Evolutionary conservation across 2,113 vertebrate species (phyloP).

Genomic region (Hemibagrus wyckioides): DNA sequence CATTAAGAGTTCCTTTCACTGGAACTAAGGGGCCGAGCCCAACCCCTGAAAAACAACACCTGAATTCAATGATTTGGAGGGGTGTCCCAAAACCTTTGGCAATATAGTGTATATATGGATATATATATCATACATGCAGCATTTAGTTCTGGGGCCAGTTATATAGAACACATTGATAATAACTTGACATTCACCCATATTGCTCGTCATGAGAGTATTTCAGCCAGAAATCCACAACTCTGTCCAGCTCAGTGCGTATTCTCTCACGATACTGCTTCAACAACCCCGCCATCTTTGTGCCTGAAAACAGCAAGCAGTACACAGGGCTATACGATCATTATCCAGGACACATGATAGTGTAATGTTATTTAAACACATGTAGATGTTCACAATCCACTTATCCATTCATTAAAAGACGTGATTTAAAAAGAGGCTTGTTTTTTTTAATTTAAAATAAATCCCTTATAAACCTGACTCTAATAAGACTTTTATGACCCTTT

Average conservation of each 20-base stretch:
- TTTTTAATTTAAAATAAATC: too few relatives aligned
- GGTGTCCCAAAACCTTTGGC: too few relatives aligned
- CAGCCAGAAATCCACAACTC: constrained; percentile 75
- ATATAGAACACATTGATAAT: not conserved
- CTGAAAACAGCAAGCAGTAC: constrained; percentile 30
- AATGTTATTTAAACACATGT: not conserved
- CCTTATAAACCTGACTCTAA: not conserved
- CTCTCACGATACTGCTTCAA: constrained; percentile 62
- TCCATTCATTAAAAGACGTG: not conserved
- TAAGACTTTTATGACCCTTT: not conserved
- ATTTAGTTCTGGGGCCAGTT: not conserved
- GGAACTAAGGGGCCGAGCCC: too few relatives aligned
- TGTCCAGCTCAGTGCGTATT: constrained; percentile 70
- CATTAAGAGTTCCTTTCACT: too few relatives aligned
- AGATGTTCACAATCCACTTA: not conserved
- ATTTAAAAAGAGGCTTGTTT: too few relatives aligned
- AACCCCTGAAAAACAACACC: too few relatives aligned
- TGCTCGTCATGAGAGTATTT: constrained; percentile 72
- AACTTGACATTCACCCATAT: constrained; percentile 64
- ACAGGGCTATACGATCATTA: not conserved
- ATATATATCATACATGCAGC: not conserved
- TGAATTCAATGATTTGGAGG: too few relatives aligned
- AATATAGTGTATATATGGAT: too few relatives aligned
- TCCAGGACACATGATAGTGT: not conserved
- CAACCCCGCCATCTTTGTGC: constrained; percentile 56